Evolutionary conservation across 2,888 invertebrate species (phyloP).

Genomic region (Pheosia tremula): DNA sequence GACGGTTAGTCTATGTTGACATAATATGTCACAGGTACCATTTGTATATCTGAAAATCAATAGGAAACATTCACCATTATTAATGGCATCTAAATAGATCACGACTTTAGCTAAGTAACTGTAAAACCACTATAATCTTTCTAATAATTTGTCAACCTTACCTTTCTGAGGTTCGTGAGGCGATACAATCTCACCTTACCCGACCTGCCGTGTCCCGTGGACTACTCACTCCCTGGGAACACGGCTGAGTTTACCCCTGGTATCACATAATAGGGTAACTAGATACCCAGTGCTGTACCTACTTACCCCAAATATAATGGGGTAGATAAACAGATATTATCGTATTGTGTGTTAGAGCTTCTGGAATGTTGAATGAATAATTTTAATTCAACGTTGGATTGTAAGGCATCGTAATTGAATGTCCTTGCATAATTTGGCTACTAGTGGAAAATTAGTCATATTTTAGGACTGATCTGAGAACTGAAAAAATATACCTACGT

Average conservation of each 20-base stretch:
- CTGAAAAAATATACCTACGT: too few species aligned
- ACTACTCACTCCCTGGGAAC: constrained; percentile 43
- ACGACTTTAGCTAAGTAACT: background rate
- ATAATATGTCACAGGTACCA: too few species aligned
- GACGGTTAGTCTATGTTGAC: too few species aligned
- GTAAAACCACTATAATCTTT: background rate
- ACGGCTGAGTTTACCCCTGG: constrained; percentile 18
- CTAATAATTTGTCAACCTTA: constrained; percentile 17
- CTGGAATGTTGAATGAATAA: background rate
- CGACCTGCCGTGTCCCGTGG: constrained; percentile 62
- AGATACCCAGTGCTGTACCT: background rate
- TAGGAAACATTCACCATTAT: too few species aligned
- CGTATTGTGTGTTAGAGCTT: background rate
- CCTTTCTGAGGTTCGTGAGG: constrained; percentile 47
- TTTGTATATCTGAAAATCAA: too few species aligned
- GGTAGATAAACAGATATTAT: background rate
- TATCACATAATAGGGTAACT: constrained; percentile 3
- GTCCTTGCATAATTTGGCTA: too few species aligned
- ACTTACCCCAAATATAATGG: background rate
- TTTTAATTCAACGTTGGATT: background rate
- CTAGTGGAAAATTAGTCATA: too few species aligned
- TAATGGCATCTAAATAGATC: background rate
- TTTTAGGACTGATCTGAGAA: too few species aligned
- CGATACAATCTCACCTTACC: constrained; percentile 75
- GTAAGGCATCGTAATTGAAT: background rate